Base-by-base conservation (phyloP, 1,140 invertebrate genomes). In the Maconellicoccus hirsutus region DNA sequence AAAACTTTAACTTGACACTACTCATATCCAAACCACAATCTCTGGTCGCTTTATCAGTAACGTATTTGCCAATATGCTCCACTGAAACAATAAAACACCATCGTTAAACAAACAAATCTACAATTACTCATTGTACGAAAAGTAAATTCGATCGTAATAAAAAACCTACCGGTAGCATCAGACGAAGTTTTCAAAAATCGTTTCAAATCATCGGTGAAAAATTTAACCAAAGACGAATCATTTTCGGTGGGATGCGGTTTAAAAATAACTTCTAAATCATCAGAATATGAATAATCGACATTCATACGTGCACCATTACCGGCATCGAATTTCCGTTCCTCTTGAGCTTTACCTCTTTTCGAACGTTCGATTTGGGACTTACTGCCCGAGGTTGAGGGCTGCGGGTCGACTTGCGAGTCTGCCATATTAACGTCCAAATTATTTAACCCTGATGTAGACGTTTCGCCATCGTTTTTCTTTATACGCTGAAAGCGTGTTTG, bases 131-230 rank as follows among this genome's bases (percentile, higher is more conserved):
- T n/a, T n/a, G n/a, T n/a, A n/a, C n/a, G 59, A 72, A 70, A 73
- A 71, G 33, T 69, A 66, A 3, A 70, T 39, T 33, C 23, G 63
- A 33, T n/a, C 29, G 29, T 33, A 6, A 33, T 16, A 1, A 26
- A 52, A 22, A 10, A 25, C 29, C 61, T 71, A 92, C 90, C 88
- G 79, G 93, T 94, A 12, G 94, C 94, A 84, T 96, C 96, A 16
- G 93, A 92, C 25, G 93, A 94, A 4, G 94, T 98, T 82, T 97
- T 97, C 23, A 98, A 89, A 77, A 92, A 95, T 74, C 94, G 83
- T 72, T 92, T 86, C 71, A 89, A 89, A 76, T 91, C 92, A 75
- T 94, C 91, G 75, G 92, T 88, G 0, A 93, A 79, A 0, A 90
- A 89, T 74, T 88, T 86, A 74, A 92, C 90, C 0, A 92, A 79